These are phyloP conservation scores for Meda fulgida DNA, from an alignment of 2,797 vertebrate genomes.

Conservation along the genomic window DNA sequence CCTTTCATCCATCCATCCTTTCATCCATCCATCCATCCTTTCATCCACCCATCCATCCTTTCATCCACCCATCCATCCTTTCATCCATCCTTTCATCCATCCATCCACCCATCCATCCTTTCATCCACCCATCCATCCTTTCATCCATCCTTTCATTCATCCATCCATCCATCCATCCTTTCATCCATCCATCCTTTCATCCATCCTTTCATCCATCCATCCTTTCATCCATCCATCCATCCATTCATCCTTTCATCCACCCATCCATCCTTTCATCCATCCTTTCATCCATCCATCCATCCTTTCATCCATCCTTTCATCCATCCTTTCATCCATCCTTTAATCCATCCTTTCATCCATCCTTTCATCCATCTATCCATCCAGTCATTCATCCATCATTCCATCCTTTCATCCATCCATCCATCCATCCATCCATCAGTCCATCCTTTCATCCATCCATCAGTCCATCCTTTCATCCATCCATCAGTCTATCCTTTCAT, in stretches of 20 bases:
- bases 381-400: rapidly evolving
- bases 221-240: rapidly evolving
- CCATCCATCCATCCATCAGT: too few species aligned
- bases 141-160: rapidly evolving
- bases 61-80: too few species aligned
- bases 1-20: rapidly evolving
- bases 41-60: rapidly evolving
- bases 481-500: rapidly evolving
- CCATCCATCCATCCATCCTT: rapidly evolving
- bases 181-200: rapidly evolving
- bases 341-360: rapidly evolving
- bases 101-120: too few species aligned
- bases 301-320: too few species aligned
- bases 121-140: rapidly evolving
- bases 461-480: rapidly evolving
- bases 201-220: rapidly evolving
- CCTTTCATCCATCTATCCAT: rapidly evolving
- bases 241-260: rapidly evolving
- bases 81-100: rapidly evolving
- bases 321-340: rapidly evolving
- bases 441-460: too few species aligned
- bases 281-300: too few species aligned
- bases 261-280: rapidly evolving
- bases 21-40: rapidly evolving
- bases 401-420: rapidly evolving